Percentiles rank a stretch among this genome's conserved stretches.
Conservation (phyloP, 2,113 vertebrate genomes). For the Antigone vipio region DNA sequence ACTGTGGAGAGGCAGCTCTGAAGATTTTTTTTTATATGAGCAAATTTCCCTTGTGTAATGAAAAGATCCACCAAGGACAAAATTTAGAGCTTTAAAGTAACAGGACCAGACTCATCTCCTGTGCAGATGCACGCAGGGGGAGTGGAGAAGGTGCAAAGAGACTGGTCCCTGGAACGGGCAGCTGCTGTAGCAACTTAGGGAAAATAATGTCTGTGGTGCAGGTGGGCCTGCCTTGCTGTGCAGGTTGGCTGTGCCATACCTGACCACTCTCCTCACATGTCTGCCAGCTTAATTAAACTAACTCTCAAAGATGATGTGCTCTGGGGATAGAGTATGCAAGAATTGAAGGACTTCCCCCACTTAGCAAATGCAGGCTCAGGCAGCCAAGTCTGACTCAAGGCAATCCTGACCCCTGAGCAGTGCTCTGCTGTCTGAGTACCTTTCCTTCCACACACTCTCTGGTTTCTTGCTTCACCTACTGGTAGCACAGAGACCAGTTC, state of each 20-base stretch:
- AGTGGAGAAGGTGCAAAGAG: not conserved
- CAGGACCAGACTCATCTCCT: not conserved
- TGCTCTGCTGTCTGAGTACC: not conserved
- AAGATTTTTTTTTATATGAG: not conserved
- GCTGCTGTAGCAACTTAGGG: not conserved
- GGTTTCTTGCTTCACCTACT: not conserved
- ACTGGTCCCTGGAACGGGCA: not conserved
- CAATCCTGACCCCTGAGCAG: not conserved
- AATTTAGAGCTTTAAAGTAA: not conserved
- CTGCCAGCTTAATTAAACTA: not conserved
- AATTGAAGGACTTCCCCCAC: not conserved
- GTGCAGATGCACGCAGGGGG: fast-evolving
- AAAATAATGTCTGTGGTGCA: not conserved
- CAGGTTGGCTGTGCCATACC: not conserved
- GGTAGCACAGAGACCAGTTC: not conserved
- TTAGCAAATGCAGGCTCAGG: not conserved
- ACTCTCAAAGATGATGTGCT: not conserved
- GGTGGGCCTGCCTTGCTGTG: not conserved
- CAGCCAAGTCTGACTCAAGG: not conserved
- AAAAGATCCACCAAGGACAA: not conserved
- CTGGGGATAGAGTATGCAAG: not conserved
- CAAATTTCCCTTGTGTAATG: not conserved
- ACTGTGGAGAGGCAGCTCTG: not conserved
- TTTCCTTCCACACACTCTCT: fast-evolving
- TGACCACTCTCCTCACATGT: fast-evolving